A percentile compares a stretch with the other conserved stretches of the same genome.
Evolutionary conservation across 2,113 vertebrate species (phyloP).

Genomic region (Limnothrissa miodon): DNA sequence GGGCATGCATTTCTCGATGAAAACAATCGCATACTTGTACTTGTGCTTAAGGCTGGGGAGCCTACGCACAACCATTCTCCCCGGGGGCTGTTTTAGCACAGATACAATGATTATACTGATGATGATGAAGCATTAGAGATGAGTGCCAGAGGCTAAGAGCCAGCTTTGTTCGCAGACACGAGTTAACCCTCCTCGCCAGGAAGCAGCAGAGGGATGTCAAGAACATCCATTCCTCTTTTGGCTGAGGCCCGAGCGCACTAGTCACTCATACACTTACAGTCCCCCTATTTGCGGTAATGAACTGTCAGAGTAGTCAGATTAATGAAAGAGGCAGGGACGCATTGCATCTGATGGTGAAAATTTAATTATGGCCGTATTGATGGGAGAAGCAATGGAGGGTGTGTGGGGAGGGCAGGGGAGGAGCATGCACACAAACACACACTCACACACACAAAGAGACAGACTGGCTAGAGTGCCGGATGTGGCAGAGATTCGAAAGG

Average conservation of each 20-base stretch:
- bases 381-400: constrained; percentile 19
- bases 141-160: not conserved
- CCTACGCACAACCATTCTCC: not conserved
- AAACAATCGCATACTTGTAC: not conserved
- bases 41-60: not conserved
- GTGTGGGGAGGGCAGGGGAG: not conserved
- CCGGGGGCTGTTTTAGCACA: not conserved
- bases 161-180: not conserved
- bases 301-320: constrained; percentile 27
- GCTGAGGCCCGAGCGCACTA: not conserved
- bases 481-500: constrained; percentile 8
- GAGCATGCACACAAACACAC: not conserved
- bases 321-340: constrained; percentile 21
- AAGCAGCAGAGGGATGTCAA: not conserved
- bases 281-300: constrained; percentile 22
- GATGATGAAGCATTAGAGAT: not conserved
- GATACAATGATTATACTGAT: not conserved
- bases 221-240: constrained; percentile 14
- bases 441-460: not conserved
- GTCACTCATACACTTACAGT: constrained; percentile 2
- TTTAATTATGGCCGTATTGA: constrained; percentile 45
- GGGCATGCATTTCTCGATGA: not conserved
- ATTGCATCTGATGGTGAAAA: constrained; percentile 34
- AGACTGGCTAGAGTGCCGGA: not conserved
- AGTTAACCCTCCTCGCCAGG: not conserved